Percentiles rank a stretch among this genome's conserved stretches.
phyloP scores from a whole-genome alignment of 53 echinoderm and acorn worm species.

The Henricia sp. region DNA sequence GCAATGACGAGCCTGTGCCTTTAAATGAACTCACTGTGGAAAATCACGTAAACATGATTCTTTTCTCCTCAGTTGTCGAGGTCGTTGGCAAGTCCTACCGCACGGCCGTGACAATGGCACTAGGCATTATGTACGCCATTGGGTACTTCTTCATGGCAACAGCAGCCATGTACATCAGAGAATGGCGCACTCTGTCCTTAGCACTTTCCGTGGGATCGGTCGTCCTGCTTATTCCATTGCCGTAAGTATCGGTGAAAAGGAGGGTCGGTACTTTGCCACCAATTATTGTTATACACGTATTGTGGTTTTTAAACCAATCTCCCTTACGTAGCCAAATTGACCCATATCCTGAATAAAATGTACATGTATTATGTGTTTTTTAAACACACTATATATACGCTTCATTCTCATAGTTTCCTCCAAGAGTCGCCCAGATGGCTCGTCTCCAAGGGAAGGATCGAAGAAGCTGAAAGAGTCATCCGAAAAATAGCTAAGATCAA shows the following conservation, averaged over 20 bases:
- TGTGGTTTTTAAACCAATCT: no score
- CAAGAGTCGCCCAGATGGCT: slow-evolving; percentile 48
- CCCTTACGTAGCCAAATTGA: no score
- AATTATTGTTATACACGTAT: not conserved
- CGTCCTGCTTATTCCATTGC: slow-evolving; percentile 18
- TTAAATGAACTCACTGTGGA: no score
- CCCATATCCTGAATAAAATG: no score
- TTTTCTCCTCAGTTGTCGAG: slow-evolving; percentile 52
- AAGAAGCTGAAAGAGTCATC: slow-evolving; percentile 55
- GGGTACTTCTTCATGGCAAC: slow-evolving; percentile 66
- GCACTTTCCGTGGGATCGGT: slow-evolving; percentile 4
- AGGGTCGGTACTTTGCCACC: not conserved
- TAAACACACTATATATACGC: no score
- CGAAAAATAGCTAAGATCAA: slow-evolving; percentile 24
- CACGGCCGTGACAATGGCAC: slow-evolving; percentile 49
- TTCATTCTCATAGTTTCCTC: not conserved
- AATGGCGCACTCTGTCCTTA: slow-evolving; percentile 63
- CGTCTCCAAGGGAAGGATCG: slow-evolving; percentile 35
- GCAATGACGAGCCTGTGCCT: no score
- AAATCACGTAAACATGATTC: no score
- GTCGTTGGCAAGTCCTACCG: slow-evolving; percentile 65
- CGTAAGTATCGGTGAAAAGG: slow-evolving; percentile 20
- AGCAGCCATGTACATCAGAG: slow-evolving; percentile 58
- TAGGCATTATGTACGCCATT: slow-evolving; percentile 55
- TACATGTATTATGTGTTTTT: no score